phyloP scores from a whole-genome alignment of 2,888 invertebrate species.

The Gari tellinella region DNA sequence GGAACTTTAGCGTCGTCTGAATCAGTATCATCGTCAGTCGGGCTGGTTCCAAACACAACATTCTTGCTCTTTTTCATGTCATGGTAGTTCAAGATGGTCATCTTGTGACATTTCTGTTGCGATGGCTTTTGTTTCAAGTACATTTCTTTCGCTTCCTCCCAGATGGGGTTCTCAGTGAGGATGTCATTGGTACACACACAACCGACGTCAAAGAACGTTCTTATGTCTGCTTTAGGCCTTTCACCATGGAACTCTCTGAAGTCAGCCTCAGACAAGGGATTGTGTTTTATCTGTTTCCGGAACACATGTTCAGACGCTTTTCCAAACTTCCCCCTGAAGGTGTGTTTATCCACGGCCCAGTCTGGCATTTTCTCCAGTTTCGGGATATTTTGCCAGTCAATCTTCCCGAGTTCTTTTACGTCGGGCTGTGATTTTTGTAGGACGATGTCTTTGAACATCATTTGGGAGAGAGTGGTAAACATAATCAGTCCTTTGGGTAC shows the following conservation, averaged over 20 bases:
- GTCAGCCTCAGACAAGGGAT: constrained; percentile 13
- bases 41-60: constrained; percentile 1
- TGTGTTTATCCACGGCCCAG: constrained; percentile 51
- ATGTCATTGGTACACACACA: constrained; percentile 48
- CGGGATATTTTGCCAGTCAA: constrained; percentile 26
- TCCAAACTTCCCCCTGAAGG: constrained; percentile 47
- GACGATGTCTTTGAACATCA: constrained; percentile 17
- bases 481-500: constrained; percentile 32
- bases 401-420: neutral
- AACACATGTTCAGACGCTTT: constrained; percentile 36
- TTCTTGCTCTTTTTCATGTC: constrained; percentile 7
- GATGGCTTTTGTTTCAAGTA: constrained; percentile 33
- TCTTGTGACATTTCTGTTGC: constrained; percentile 31
- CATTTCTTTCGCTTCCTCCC: constrained; percentile 33
- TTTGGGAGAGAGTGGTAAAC: constrained; percentile 20
- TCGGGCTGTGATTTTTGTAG: constrained; percentile 1
- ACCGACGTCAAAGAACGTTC: constrained; percentile 37
- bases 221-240: constrained; percentile 32
- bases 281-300: constrained; percentile 30
- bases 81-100: constrained; percentile 24
- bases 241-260: constrained; percentile 36
- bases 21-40: no score
- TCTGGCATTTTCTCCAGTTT: constrained; percentile 30
- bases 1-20: no score
- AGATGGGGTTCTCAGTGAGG: constrained; percentile 35